A percentile compares a stretch with the other conserved stretches of the same genome.
phyloP scores from a whole-genome alignment of 92 coral and sea anemone genomes.

The Phenganax marumi region DNA sequence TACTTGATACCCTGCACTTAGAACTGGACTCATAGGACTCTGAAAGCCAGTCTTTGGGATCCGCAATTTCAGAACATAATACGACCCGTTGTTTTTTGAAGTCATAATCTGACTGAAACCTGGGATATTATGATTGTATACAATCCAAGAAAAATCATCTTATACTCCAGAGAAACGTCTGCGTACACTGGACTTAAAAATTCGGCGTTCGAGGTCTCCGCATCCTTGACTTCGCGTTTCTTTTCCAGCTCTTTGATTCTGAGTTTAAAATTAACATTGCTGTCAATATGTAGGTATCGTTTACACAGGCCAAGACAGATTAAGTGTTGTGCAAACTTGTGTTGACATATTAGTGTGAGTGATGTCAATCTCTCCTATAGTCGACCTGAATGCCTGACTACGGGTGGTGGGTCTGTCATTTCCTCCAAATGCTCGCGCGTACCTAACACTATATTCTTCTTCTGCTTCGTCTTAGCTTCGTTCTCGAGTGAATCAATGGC shows the following conservation, averaged over 20 bases:
- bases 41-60: neutral
- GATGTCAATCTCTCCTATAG: slow-evolving; percentile 46
- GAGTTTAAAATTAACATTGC: slow-evolving; percentile 37
- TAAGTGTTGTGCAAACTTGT: slow-evolving; percentile 44
- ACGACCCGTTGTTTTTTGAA: too few species aligned
- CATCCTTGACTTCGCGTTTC: too few species aligned
- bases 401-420: slow-evolving; percentile 43
- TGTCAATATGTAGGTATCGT: slow-evolving; percentile 45
- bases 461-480: neutral
- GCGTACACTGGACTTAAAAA: too few species aligned
- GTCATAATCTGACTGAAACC: too few species aligned
- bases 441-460: neutral
- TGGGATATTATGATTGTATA: too few species aligned
- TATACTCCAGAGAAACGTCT: too few species aligned
- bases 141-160: too few species aligned
- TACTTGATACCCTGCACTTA: neutral
- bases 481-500: slow-evolving; percentile 24
- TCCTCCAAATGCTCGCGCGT: slow-evolving; percentile 30
- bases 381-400: slow-evolving; percentile 35
- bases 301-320: slow-evolving; percentile 40
- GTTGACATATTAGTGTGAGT: slow-evolving; percentile 46
- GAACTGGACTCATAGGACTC: neutral
- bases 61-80: neutral
- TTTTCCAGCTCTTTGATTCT: slow-evolving; percentile 23
- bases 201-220: too few species aligned